Evolutionary conservation across 2,113 vertebrate species (phyloP).

Genomic region (Dicentrarchus labrax): DNA sequence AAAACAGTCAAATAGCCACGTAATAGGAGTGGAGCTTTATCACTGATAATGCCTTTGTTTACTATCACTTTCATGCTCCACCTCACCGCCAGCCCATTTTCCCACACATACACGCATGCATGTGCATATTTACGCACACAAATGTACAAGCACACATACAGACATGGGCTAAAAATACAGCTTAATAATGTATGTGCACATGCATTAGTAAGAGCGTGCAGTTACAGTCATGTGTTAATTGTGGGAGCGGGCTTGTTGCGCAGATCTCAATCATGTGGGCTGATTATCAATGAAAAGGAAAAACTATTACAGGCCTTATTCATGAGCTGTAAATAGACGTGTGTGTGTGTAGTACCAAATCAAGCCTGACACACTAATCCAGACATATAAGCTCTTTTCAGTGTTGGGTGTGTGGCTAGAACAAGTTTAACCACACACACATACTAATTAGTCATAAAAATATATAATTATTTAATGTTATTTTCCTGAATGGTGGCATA

Average conservation of each 20-base stretch:
- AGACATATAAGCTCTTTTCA: constrained; percentile 47
- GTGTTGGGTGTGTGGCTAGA: constrained; percentile 19
- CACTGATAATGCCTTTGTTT: constrained; percentile 71
- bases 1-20: constrained; percentile 76
- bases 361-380: constrained; percentile 49
- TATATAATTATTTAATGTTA: not conserved
- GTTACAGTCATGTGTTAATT: constrained; percentile 18
- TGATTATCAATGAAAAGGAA: constrained; percentile 64
- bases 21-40: constrained; percentile 66
- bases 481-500: not conserved
- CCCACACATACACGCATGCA: constrained; percentile 63
- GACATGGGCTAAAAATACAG: constrained; percentile 18
- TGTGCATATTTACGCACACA: constrained; percentile 27
- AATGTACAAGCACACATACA: constrained; percentile 8
- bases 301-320: constrained; percentile 60
- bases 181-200: constrained; percentile 30
- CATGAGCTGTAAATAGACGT: constrained; percentile 39
- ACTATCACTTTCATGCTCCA: constrained; percentile 68
- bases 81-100: constrained; percentile 65
- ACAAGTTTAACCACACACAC: constrained; percentile 12
- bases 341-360: constrained; percentile 4
- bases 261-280: constrained; percentile 52
- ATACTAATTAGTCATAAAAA: not conserved
- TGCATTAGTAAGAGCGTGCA: constrained; percentile 24
- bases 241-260: constrained; percentile 18